These are phyloP conservation scores for Drosophila mettleri DNA, from an alignment of 2,888 invertebrate species.

Conservation along the genomic window DNA sequence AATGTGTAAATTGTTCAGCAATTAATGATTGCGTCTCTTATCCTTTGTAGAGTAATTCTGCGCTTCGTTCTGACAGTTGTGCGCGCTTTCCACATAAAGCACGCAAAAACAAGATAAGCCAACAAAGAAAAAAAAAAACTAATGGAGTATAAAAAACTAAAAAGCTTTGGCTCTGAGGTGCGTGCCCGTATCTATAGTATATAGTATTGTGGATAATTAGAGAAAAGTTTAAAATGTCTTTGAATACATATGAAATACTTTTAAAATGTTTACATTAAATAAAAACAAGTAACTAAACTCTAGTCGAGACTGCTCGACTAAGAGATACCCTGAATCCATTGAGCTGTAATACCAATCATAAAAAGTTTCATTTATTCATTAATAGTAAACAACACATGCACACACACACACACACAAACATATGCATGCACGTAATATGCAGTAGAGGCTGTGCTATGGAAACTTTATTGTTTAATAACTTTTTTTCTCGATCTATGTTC, in stretches of 20 bases:
- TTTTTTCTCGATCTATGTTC: too few relatives aligned
- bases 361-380: too few relatives aligned
- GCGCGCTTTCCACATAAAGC: conserved; percentile 21
- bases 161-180: not conserved
- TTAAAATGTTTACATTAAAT: too few relatives aligned
- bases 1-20: conserved; percentile 60
- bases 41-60: conserved; percentile 26
- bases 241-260: not conserved
- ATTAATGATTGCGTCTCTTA: conserved; percentile 61
- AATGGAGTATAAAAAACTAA: not conserved
- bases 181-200: not conserved
- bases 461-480: too few relatives aligned
- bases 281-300: too few relatives aligned
- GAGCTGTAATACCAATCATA: too few relatives aligned
- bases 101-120: conserved; percentile 15
- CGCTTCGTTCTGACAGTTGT: conserved; percentile 14
- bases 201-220: not conserved
- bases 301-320: too few relatives aligned
- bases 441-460: too few relatives aligned
- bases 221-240: not conserved
- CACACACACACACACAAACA: too few relatives aligned
- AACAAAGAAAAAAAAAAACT: not conserved
- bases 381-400: too few relatives aligned
- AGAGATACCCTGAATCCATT: too few relatives aligned
- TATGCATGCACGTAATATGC: too few relatives aligned